These are phyloP conservation scores for Dallia pectoralis DNA, from an alignment of 2,797 vertebrate genomes.

Conservation along the genomic window DNA sequence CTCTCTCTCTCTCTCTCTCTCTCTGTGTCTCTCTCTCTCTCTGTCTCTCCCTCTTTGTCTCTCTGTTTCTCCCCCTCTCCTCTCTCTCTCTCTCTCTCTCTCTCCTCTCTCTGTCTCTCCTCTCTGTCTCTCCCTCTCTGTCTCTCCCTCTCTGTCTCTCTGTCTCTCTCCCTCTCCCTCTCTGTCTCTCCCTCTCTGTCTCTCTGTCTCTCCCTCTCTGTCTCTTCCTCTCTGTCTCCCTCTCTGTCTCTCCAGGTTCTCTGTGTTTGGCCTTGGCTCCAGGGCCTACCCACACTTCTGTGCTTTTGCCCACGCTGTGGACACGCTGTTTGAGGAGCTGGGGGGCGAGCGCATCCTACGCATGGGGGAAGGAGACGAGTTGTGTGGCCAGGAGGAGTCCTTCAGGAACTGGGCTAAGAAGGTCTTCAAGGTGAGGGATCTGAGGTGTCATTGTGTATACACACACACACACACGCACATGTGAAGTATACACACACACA, in stretches of 20 bases:
- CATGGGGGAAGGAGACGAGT: conserved; percentile 97
- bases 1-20: conserved; percentile 21
- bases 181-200: conserved; percentile 18
- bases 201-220: conserved; percentile 9
- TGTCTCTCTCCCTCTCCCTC: conserved; percentile 15
- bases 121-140: conserved; percentile 9
- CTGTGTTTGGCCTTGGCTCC: conserved; percentile 95
- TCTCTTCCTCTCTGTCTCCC: neutral
- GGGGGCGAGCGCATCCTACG: conserved; percentile 97
- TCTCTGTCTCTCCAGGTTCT: conserved; percentile 80
- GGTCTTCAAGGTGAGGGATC: conserved; percentile 89
- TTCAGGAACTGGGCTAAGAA: conserved; percentile 99
- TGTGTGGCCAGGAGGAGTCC: conserved; percentile 97
- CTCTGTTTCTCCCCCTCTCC: neutral
- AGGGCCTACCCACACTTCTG: conserved; percentile 98
- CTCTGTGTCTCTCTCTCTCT: conserved; percentile 3
- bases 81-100: conserved; percentile 18
- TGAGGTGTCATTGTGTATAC: conserved; percentile 13
- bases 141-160: conserved; percentile 3
- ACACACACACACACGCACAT: neutral
- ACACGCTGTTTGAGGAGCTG: conserved; percentile 95
- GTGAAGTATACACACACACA: neutral
- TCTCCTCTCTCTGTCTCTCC: conserved; percentile 27
- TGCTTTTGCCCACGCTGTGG: conserved; percentile 95
- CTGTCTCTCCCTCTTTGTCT: conserved; percentile 16